Base-by-base conservation (phyloP, 2,888 invertebrate genomes). In the Apamea sordens region DNA sequence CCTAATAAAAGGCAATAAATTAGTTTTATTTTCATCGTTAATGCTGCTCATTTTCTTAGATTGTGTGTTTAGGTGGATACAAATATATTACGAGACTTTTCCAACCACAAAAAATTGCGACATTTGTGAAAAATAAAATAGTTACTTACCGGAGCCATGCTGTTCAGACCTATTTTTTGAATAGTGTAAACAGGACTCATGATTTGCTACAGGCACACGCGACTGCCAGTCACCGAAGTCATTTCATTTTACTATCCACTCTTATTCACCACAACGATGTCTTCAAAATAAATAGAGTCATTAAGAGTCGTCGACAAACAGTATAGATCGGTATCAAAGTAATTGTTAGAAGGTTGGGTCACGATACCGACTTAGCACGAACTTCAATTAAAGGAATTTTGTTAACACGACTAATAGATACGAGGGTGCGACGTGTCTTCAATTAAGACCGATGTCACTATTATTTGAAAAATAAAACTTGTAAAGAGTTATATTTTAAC, bases 311-410 rank as follows among this genome's bases (percentile, higher is more conserved):
- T 92, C 92, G 91, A 91, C 92, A 93, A 94, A 94, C 92, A 92
- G 91, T 89, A 92, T 81, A 95, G 96, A 96, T 96, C 93, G 84
- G 92, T 96, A 96, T 96, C 96, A 90, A 90, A 92, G 92, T 96
- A 96, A 96, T 95, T 94, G 95, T 93, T 91, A 92, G 91, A 92
- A 92, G 92, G 93, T 89, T 90, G 92, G 90, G 94, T 93, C 95
- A 95, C 95, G 95, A 95, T 91, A 94, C 90, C 90, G 90, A 85
- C 80, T 92, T 90, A 89, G 83, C 93, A 93, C 93, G 93, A 93
- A 94, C 93, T 94, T 93, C 92, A 95, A 95, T 96, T 95, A 95
- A 92, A 94, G 90, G 89, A 93, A 93, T 93, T 93, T 93, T 91
- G 92, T 92, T 92, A 93, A 92, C 93, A 91, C 90, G 90, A 91